Evolutionary conservation across 1,140 invertebrate species (phyloP).

Genomic region (Drosophila virilis): DNA sequence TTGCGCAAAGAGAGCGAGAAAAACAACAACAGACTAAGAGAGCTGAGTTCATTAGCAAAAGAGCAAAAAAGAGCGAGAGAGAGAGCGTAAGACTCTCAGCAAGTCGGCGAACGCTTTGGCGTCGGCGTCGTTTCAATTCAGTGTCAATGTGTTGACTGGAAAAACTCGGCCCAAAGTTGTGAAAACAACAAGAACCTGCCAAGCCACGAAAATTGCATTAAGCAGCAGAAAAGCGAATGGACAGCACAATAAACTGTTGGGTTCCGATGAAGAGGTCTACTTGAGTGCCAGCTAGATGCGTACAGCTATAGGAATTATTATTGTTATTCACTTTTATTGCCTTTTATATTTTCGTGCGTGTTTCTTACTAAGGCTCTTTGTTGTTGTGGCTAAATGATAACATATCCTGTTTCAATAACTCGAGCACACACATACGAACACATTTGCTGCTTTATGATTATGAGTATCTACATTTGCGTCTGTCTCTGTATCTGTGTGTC

Average conservation of each 20-base stretch:
- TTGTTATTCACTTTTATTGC: constrained; percentile 68
- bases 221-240: constrained; percentile 54
- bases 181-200: constrained; percentile 49
- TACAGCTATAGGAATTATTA: constrained; percentile 41
- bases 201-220: constrained; percentile 41
- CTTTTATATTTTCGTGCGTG: constrained; percentile 21
- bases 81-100: not conserved
- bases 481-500: not conserved
- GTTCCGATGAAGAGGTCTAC: no score
- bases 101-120: not conserved
- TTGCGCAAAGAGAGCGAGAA: constrained; percentile 32
- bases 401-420: constrained; percentile 6
- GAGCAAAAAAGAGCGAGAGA: not conserved
- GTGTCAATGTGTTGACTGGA: constrained; percentile 45
- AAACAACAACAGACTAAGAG: not conserved
- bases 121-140: constrained; percentile 29
- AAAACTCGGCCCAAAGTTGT: constrained; percentile 20
- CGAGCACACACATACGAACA: constrained; percentile 5
- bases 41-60: not conserved
- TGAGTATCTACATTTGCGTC: constrained; percentile 15
- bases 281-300: not conserved
- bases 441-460: constrained; percentile 8
- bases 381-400: constrained; percentile 4
- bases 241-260: constrained; percentile 27
- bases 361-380: constrained; percentile 6